A percentile compares a stretch with the other conserved stretches of the same genome.
Evolutionary conservation across 2,113 vertebrate species (phyloP).

Genomic region (Onychostoma macrolepis): DNA sequence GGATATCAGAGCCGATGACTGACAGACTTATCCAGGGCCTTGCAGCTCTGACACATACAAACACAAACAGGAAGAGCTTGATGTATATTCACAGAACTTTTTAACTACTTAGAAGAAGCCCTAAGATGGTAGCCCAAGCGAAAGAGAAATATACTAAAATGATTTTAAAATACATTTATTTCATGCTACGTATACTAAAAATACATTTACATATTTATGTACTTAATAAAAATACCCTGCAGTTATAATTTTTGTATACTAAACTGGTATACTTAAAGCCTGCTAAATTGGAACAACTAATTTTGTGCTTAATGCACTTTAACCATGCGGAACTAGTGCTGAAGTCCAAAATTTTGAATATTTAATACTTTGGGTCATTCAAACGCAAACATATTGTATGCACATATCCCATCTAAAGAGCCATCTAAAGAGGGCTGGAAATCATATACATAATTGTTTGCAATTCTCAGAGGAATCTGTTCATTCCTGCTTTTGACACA

Average conservation of each 20-base stretch:
- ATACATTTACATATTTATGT: too few species aligned
- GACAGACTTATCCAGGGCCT: conserved; percentile 38
- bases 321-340: too few species aligned
- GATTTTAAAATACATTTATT: too few species aligned
- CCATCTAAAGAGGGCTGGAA: neutral
- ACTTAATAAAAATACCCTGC: too few species aligned
- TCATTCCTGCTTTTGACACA: conserved; percentile 31
- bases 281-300: too few species aligned
- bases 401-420: neutral
- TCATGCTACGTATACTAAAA: too few species aligned
- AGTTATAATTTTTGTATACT: too few species aligned
- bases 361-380: neutral
- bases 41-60: conserved; percentile 39
- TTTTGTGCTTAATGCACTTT: too few species aligned
- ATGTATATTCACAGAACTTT: conserved; percentile 25
- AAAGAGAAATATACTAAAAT: too few species aligned
- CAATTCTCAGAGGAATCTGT: conserved; percentile 9
- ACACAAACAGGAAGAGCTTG: conserved; percentile 46
- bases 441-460: neutral
- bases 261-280: too few species aligned
- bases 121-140: neutral
- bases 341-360: neutral
- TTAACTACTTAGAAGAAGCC: neutral
- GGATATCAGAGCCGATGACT: conserved; percentile 37
- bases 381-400: neutral